Conservation (phyloP, 2,888 invertebrate species). For the Noctua janthe region DNA sequence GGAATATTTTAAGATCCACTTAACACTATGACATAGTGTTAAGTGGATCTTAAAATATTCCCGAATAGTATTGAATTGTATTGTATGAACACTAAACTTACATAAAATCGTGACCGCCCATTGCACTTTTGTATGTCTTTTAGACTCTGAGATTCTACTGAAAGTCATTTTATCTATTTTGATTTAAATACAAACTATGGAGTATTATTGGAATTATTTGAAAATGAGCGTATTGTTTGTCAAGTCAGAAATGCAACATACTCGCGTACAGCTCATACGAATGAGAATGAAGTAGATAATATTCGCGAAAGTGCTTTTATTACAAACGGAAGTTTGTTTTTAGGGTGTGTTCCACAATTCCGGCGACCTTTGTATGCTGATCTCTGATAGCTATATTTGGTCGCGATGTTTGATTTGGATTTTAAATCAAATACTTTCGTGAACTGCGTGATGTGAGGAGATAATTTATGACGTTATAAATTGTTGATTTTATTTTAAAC, state of each 20-base stretch:
- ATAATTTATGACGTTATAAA: constrained; percentile 12
- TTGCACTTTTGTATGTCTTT: constrained; percentile 65
- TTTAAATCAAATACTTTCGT: constrained; percentile 5
- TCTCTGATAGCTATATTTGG: constrained; percentile 2
- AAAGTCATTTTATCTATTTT: constrained; percentile 31
- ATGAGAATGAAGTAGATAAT: constrained; percentile 3
- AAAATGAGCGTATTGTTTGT: neutral
- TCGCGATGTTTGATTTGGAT: constrained; percentile 19
- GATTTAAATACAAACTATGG: neutral
- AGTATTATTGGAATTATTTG: neutral
- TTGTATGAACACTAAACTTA: constrained; percentile 56
- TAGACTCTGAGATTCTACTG: constrained; percentile 31
- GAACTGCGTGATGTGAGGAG: constrained; percentile 6
- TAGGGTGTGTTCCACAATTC: constrained; percentile 16
- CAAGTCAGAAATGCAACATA: constrained; percentile 22
- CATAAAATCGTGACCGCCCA: constrained; percentile 67
- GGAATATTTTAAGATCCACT: neutral
- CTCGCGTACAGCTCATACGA: constrained; percentile 3
- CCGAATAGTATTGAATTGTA: no score
- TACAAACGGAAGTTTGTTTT: constrained; percentile 26
- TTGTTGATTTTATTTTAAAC: constrained; percentile 26
- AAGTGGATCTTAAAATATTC: no score
- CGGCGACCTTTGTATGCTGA: constrained; percentile 6
- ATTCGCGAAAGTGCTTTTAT: constrained; percentile 33
- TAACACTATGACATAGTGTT: neutral